Evolutionary conservation across 2,888 invertebrate genomes (phyloP), one percentile per base, ranked within the genome.

Genomic region (Diplazon laetatorius): DNA sequence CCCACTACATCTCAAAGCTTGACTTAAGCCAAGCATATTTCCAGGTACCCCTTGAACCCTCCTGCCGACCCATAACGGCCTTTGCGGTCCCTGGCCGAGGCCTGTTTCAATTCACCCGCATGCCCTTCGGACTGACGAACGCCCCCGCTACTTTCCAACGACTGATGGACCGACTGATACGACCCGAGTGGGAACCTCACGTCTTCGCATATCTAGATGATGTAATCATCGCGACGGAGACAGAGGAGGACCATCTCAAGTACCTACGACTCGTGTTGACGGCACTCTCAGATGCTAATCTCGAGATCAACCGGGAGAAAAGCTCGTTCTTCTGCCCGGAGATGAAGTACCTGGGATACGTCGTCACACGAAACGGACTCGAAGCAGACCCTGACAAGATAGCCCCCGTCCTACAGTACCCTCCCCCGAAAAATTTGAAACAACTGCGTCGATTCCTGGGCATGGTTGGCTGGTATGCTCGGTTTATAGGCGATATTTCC

Each of bases 61-160:
- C 22, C 0, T 37, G 35, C 1, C 44, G 42, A 12, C 30, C 52
- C 6, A 66, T 57, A 1, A 66, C 50, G 1, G 50, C 66, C 0
- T 87, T 87, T 65, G 84, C 84, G 16, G 84, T 86, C 1, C 85
- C 86, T 0, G 83, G 82, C 3, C 50, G 82, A 44, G 87, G 85
- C 3, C 76, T 87, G 0, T 87, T 81, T 59, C 84, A 87, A 5
- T 88, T 88, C 59, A 80, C 55, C 5, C 78, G 70, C 39, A 80
- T n/a, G 82, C 82, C 35, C 76, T 81, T 52, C 12, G 68, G 60
- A 0, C 14, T 75, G 9, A 60, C n/a, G 2, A 60, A 68, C n/a
- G 75, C 46, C 1, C 55, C 63, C 0, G 46, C 62, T 0, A 39
- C 42, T 0, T 75, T 68, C n/a, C n/a, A n/a, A n/a, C n/a, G n/a